Evolutionary conservation across 2,888 invertebrate genomes (phyloP), one percentile per base, ranked within the genome.

Genomic region (Leptothorax acervorum): DNA sequence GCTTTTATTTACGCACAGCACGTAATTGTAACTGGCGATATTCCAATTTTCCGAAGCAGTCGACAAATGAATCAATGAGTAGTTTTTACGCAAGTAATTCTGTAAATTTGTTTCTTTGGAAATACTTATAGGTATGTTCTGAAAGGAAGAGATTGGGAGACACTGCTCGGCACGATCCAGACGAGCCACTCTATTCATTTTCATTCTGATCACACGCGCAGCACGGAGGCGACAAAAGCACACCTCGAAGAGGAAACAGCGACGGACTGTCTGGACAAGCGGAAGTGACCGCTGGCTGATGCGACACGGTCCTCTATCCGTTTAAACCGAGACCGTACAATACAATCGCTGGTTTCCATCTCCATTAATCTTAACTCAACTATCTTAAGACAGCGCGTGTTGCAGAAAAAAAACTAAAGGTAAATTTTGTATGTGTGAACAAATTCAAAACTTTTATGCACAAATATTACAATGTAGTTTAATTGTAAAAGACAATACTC

Each of bases 251-350:
- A 88, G 90, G 90, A 86, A 88, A 86, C 88, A 85, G 82, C 89
- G 88, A 74, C 81, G 82, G 53, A 70, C 78, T 65, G 90, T 90
- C 90, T 88, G 86, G 90, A 87, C 90, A 63, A 83, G 78, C 90
- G 90, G 90, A 90, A 90, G 87, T 86, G 83, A 79, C 88, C 84
- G 39, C 84, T 81, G 90, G 83, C 81, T 57, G 73, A 65, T 62
- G 82, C 83, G 74, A 60, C 68, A 65, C 65, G 74, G 45, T 53
- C 74, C 83, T 89, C 85, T 87, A 85, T 88, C 83, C 83, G 84
- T 68, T 68, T 84, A 85, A 85, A 74, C 57, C 71, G 60, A 8
- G 63, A 35, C 23, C 23, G 63, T 31, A 18, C 31, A 35, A 51
- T 28, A 65, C 57, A 31, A 55, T 45, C 45, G 39, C 5, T 28